Conservation (phyloP, 2,113 vertebrate species). For the Sarotherodon lohbergeri region DNA sequence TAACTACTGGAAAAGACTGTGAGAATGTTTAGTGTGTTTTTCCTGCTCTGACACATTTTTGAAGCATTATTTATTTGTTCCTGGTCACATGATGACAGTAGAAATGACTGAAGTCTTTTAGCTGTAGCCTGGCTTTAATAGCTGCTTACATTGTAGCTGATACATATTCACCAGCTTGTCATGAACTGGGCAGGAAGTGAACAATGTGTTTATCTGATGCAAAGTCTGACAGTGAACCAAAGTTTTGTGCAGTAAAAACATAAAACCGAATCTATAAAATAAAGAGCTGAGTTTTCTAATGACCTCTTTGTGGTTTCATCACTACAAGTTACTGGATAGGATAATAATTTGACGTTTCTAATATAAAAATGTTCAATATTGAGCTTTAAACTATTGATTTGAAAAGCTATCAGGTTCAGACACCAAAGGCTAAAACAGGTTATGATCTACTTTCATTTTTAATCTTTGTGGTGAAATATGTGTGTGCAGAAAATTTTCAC, state of each 20-base stretch:
- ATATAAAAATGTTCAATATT: not conserved
- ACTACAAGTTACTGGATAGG: not conserved
- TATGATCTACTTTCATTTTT: not conserved
- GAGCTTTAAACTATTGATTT: not conserved
- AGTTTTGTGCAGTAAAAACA: not conserved
- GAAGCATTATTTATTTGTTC: not conserved
- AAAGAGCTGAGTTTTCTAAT: not conserved
- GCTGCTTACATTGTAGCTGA: not conserved
- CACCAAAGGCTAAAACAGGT: not conserved
- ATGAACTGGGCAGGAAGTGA: not conserved
- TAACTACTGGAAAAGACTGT: not conserved
- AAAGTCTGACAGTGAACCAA: not conserved
- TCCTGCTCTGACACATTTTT: not conserved
- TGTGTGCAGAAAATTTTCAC: not conserved
- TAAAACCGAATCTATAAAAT: not conserved
- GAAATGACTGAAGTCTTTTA: not conserved
- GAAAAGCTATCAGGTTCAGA: not conserved
- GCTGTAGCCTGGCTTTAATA: not conserved
- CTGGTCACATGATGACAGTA: not conserved
- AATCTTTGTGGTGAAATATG: not conserved
- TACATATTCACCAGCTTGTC: not conserved
- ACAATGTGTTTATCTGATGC: not conserved
- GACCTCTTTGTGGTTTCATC: not conserved
- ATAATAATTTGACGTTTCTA: not conserved
- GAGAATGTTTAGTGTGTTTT: not conserved